These are phyloP conservation scores for Platyrinchus mystaceus DNA, from an alignment of 2,797 vertebrate genomes.

Conservation along the genomic window DNA sequence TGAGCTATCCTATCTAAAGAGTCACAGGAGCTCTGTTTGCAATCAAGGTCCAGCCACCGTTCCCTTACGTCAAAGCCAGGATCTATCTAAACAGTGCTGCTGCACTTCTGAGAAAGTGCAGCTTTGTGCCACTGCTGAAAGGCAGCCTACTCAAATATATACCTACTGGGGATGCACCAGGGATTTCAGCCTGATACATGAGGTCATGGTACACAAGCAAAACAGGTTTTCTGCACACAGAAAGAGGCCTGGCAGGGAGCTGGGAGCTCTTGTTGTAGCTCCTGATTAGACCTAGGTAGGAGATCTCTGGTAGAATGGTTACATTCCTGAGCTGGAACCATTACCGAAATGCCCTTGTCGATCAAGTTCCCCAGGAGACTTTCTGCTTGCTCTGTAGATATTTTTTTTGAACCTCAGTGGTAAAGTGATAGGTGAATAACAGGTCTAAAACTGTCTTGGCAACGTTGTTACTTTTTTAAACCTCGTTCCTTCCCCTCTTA, in stretches of 20 bases:
- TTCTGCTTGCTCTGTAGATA: slow-evolving; percentile 29
- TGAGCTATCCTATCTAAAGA: background rate
- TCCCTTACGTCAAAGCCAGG: slow-evolving; percentile 1
- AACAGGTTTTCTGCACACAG: background rate
- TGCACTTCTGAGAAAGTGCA: background rate
- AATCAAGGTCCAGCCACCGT: background rate
- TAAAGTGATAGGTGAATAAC: slow-evolving; percentile 54
- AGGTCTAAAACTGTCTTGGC: slow-evolving; percentile 44
- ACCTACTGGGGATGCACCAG: background rate
- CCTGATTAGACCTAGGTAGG: background rate
- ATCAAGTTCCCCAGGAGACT: background rate
- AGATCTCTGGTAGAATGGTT: background rate
- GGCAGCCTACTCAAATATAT: background rate
- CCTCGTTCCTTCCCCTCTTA: background rate
- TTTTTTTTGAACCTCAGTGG: background rate
- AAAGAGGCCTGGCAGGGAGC: background rate
- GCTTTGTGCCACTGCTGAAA: background rate
- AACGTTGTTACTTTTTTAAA: background rate
- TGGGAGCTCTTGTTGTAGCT: background rate
- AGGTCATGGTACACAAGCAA: accelerated
- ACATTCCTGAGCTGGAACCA: background rate
- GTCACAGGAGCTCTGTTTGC: slow-evolving; percentile 1
- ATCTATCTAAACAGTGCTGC: background rate
- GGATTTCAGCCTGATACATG: background rate
- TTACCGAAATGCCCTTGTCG: background rate